Conservation (phyloP, 1,140 invertebrate genomes). For the Drosophila azteca region DNA sequence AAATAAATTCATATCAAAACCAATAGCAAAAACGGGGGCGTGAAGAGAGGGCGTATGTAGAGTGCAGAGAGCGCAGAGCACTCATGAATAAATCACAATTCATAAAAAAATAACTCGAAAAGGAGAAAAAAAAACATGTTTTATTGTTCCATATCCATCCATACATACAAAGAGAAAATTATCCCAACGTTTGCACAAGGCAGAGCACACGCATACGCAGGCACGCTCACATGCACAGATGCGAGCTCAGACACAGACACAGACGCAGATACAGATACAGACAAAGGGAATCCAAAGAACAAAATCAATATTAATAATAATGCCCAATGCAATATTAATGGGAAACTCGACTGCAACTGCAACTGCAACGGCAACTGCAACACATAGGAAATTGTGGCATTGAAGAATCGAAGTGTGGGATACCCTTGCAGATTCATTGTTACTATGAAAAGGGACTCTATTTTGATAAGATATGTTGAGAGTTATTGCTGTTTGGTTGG, state of each 20-base stretch:
- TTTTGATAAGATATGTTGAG: no score
- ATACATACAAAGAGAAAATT: conserved; percentile 70
- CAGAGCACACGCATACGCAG: conserved; percentile 36
- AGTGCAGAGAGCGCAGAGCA: conserved; percentile 25
- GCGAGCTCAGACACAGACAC: conserved; percentile 30
- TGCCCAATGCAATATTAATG: conserved; percentile 80
- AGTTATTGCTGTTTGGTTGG: no score
- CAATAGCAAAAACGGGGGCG: neutral
- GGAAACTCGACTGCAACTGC: conserved; percentile 59
- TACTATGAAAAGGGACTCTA: no score
- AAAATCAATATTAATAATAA: conserved; percentile 76
- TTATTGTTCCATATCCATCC: conserved; percentile 46
- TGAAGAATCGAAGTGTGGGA: no score
- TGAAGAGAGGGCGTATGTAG: neutral
- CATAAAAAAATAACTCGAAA: conserved; percentile 22
- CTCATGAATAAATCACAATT: conserved; percentile 74
- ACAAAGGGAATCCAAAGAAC: conserved; percentile 66
- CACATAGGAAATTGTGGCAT: no score
- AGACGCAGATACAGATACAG: conserved; percentile 40
- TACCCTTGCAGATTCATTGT: no score
- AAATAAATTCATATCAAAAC: conserved; percentile 63
- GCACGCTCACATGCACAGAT: conserved; percentile 39
- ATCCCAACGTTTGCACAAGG: conserved; percentile 76
- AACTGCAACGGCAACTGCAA: no score
- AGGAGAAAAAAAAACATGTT: conserved; percentile 26